Evolutionary conservation across 2,113 vertebrate genomes (phyloP), one percentile per base, ranked within the genome.

Genomic region (Calypte anna): DNA sequence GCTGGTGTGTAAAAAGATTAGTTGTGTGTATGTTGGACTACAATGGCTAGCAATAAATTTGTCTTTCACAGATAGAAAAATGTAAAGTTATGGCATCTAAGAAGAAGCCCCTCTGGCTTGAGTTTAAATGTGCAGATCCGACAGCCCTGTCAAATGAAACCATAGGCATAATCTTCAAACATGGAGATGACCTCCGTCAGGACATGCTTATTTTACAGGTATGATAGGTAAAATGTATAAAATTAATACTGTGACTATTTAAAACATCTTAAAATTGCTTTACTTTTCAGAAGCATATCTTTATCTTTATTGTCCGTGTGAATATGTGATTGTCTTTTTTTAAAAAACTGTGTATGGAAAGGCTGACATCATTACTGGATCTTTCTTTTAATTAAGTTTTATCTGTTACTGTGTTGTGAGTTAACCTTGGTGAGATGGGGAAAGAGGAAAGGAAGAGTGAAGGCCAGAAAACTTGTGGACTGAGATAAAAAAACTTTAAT

Each of bases 151-250:
- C 98, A 48, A 99, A 98, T 72, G 99, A 99, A 96, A 99, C 99
- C 23, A 99, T 99, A 78, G 99, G 99, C 64, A 98, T 99, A 82
- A 99, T 99, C 94, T 99, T 99, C 96, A 99, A 99, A 93, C 99
- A 99, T 1, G 99, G 99, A 3, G 99, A 99, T 22, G 99, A 99
- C 94, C 98, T 99, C 48, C 98, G 99, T 4, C 99, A 99, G 97
- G 99, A 99, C 86, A 99, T 99, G 99, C 98, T 99, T 48, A 99
- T 99, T 97, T 98, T 99, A 91, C 99, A 99, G 99, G 99, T 99
- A 97, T 22, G 75, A 16, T 43, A 79, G 53, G 12, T 74, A 33
- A 83, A 82, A 36, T 61, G 16, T 57, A 8, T 36, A 46, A 66
- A 63, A 54, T 62, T 0, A 83, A 18, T 73, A 66, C 33, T 1